Evolutionary conservation across 2,888 invertebrate species (phyloP).

Genomic region (Lottia gigantea): DNA sequence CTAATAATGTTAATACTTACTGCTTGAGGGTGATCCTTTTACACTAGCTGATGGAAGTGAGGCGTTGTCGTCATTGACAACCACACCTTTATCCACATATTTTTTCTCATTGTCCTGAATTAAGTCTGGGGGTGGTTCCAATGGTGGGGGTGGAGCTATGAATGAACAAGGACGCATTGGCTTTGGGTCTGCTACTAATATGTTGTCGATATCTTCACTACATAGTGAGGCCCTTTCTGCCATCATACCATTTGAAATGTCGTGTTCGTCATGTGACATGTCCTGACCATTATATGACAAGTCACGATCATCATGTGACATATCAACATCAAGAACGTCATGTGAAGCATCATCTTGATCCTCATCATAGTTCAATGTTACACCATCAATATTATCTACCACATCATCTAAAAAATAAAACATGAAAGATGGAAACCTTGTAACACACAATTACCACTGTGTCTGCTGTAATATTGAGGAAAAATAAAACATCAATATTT

Average conservation of each 20-base stretch:
- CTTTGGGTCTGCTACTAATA: constrained; percentile 18
- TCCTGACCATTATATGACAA: constrained; percentile 32
- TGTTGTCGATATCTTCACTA: constrained; percentile 49
- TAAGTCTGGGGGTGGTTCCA: constrained; percentile 61
- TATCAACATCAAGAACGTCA: constrained; percentile 13
- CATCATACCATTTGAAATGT: constrained; percentile 39
- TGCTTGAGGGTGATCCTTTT: constrained; percentile 44
- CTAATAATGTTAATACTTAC: constrained; percentile 35
- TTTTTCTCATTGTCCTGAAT: constrained; percentile 21
- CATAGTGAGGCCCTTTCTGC: constrained; percentile 48
- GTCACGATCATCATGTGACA: constrained; percentile 33
- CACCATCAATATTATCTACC: no score
- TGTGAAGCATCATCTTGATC: constrained; percentile 42
- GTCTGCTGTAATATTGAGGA: no score
- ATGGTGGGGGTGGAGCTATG: constrained; percentile 57
- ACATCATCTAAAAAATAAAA: no score
- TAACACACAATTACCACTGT: no score
- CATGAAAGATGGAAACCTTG: no score
- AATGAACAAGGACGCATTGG: constrained; percentile 46
- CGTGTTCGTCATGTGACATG: constrained; percentile 16
- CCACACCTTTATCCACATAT: constrained; percentile 45
- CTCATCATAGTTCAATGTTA: constrained; percentile 24
- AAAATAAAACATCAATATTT: no score
- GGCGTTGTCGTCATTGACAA: constrained; percentile 45
- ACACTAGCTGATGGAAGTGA: constrained; percentile 40